A percentile compares a stretch with the other conserved stretches of the same genome.
phyloP scores from a whole-genome alignment of 2,888 invertebrate genomes.

The Portevinia maculata region DNA sequence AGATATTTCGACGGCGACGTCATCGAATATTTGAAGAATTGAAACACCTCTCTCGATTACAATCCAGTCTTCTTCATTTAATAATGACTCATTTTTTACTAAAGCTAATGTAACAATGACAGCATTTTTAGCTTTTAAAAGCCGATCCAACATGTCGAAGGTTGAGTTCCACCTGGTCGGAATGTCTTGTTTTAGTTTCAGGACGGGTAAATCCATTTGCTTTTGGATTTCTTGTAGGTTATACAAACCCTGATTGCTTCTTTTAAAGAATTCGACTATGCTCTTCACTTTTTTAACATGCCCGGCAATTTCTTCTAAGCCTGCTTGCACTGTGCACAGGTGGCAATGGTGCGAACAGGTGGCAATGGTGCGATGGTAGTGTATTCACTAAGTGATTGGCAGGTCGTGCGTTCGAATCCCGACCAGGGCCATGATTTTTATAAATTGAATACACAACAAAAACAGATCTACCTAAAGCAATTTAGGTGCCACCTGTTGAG shows the following conservation, averaged over 20 bases:
- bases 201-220: slow-evolving; percentile 39
- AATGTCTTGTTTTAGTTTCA: slow-evolving; percentile 60
- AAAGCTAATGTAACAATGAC: slow-evolving; percentile 36
- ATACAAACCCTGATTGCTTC: slow-evolving; percentile 25
- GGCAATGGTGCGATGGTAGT: no score
- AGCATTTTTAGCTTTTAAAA: slow-evolving; percentile 47
- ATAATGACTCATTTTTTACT: slow-evolving; percentile 14
- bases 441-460: no score
- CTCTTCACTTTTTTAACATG: slow-evolving; percentile 22
- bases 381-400: no score
- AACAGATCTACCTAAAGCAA: no score
- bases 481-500: no score
- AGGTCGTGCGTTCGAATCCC: no score
- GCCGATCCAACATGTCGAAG: slow-evolving; percentile 39
- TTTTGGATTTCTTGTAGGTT: slow-evolving; percentile 51
- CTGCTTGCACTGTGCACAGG: slow-evolving; percentile 51
- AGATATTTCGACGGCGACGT: no score
- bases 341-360: no score
- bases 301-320: slow-evolving; percentile 6
- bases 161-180: slow-evolving; percentile 59
- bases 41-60: slow-evolving; percentile 30
- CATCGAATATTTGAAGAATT: no score
- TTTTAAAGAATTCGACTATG: slow-evolving; percentile 40
- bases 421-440: no score
- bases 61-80: slow-evolving; percentile 15